These are phyloP conservation scores for Allophyes oxyacanthae DNA, from an alignment of 2,888 invertebrate species.

Conservation along the genomic window DNA sequence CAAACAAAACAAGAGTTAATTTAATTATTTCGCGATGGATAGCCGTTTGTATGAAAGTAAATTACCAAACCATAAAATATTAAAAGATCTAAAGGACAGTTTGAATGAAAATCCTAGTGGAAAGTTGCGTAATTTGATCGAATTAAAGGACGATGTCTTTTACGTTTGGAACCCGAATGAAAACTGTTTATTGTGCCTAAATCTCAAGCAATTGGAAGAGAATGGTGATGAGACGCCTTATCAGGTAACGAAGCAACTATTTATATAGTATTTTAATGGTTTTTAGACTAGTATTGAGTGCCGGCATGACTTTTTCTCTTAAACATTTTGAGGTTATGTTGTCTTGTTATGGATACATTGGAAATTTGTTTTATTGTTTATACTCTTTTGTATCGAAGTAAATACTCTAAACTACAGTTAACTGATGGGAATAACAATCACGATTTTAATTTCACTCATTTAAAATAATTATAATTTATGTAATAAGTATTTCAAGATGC, in stretches of 20 bases:
- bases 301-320: conserved; percentile 64
- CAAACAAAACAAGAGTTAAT: conserved; percentile 61
- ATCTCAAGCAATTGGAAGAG: conserved; percentile 86
- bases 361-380: neutral
- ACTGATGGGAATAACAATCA: too few relatives aligned
- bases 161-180: conserved; percentile 91
- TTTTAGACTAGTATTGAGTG: neutral
- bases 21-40: conserved; percentile 82
- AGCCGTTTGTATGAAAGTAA: conserved; percentile 89
- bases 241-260: conserved; percentile 84
- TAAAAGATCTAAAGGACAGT: conserved; percentile 88
- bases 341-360: conserved; percentile 32
- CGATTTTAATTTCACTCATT: neutral
- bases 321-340: conserved; percentile 59
- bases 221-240: conserved; percentile 86
- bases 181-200: conserved; percentile 90
- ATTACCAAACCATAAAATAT: conserved; percentile 90
- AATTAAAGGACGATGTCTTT: conserved; percentile 91
- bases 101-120: conserved; percentile 85
- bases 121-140: conserved; percentile 90
- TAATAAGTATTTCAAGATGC: too few relatives aligned
- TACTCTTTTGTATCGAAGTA: neutral
- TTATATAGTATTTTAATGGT: conserved; percentile 9
- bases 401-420: neutral
- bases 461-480: too few relatives aligned